Base-by-base conservation (phyloP, 2,888 invertebrate genomes). In the Pristionchus fissidentatus region DNA sequence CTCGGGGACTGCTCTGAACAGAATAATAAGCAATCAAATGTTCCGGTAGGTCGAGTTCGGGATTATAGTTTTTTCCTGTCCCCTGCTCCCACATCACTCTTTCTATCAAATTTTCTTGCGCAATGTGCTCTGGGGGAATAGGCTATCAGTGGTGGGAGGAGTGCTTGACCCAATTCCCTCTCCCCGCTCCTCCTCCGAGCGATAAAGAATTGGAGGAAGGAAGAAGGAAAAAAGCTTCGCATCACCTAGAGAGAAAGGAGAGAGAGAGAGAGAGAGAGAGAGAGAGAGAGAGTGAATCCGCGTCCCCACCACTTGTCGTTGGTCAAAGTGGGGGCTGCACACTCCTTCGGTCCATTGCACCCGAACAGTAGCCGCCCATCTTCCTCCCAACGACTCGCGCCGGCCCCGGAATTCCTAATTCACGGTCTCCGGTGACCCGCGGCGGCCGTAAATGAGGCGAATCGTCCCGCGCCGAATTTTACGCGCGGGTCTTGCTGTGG, bases 1-100 rank as follows among this genome's bases (percentile, higher is more conserved):
- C 90, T 60, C 87, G 86, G 5, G 90, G 89, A 41, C 86, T 88
- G 83, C 85, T 88, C 89, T 90, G 85, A 55, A 83, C n/a, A 80
- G n/a, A 13, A 70, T 70, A 43, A n/a, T n/a, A 43, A 13, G n/a
- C n/a, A n/a, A n/a, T n/a, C n/a, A n/a, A n/a, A n/a, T n/a, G n/a
- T n/a, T n/a, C n/a, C n/a, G n/a, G n/a, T n/a, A n/a, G n/a, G n/a
- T n/a, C n/a, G n/a, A n/a, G 29, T 29, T n/a, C 8, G 8, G 62
- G 29, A 8, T 13, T 62, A 62, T 13, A 19, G 8, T 62, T 15
- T 10, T n/a, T 62, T 62, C 62, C 62, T n/a, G 8, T n/a, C 22
- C 73, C 32, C 73, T 41, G 32, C 32, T 29, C 13, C 38, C 13
- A n/a, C 22, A n/a, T 26, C 43, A n/a, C 62, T 46, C 22, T 29